Conservation (phyloP, 2,888 invertebrate species). For the Melitaea athalia region DNA sequence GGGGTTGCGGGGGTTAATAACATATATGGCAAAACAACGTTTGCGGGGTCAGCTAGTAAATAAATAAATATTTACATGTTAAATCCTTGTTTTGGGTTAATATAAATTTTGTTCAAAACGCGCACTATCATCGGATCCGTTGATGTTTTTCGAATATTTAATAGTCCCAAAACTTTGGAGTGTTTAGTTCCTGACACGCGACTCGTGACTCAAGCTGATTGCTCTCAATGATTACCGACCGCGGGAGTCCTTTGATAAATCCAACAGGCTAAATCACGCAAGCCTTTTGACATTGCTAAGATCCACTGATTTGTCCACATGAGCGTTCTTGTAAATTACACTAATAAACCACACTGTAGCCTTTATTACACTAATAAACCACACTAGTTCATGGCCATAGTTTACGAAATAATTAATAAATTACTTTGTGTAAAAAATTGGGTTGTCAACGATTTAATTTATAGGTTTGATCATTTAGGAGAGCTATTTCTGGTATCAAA, state of each 20-base stretch:
- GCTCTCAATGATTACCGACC: constrained; percentile 52
- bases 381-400: constrained; percentile 1
- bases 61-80: no score
- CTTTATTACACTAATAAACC: neutral
- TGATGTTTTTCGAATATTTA: neutral
- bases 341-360: constrained; percentile 1
- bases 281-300: constrained; percentile 54
- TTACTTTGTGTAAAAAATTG: neutral
- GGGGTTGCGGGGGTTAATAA: no score
- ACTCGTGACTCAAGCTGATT: constrained; percentile 63
- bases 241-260: constrained; percentile 49
- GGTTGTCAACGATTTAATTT: neutral
- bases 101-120: no score
- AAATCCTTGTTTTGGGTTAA: no score
- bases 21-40: no score
- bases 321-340: neutral
- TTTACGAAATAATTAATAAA: neutral
- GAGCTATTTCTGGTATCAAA: neutral
- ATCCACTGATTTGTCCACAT: constrained; percentile 21
- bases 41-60: no score
- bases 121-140: neutral
- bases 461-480: neutral
- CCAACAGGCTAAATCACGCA: constrained; percentile 59
- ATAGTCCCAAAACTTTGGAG: neutral
- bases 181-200: constrained; percentile 47